Base-by-base conservation (phyloP, 2,888 invertebrate species). In the Xestoiulus laeticollis region DNA sequence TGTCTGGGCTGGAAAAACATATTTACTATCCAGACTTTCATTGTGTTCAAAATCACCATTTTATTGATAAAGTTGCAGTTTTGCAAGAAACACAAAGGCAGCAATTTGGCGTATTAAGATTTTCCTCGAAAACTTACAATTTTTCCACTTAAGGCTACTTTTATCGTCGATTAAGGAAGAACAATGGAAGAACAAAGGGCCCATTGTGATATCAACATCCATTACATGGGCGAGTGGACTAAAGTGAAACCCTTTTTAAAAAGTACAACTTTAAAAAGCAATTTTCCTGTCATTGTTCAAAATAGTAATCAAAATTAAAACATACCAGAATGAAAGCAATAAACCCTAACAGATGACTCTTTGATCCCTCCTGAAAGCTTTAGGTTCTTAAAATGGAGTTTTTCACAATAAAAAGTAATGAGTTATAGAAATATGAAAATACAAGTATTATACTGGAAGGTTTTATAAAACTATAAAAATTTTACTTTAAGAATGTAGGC, bases 131-230 rank as follows among this genome's bases (percentile, higher is more conserved):
- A 68, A n/a, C 68, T 8, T n/a, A 14, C 19, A n/a, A 16, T 59
- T 59, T n/a, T 16, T 19, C 26, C 68, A 22, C 26, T 68, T 68
- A 68, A 22, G n/a, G 68, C 22, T 68, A 26, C n/a, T 68, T 68
- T 68, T 68, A 68, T 68, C 68, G 68, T 68, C 68, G 22, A 26
- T 68, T 68, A 68, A 68, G 68, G 12, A 68, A 68, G 68, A 68
- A 68, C 68, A 68, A 68, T 26, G 26, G 68, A 68, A 68, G 68
- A 68, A 68, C 68, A 68, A 68, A 22, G 26, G 68, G 10, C 68
- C 22, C 68, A 68, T 68, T 68, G 68, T 68, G 26, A 10, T 68
- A 68, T 59, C 59, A 59, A 1, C n/a, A 59, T 26, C 68, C 68
- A 68, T 68, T 68, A 22, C 68, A 68, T n/a, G 68, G 68, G 68